Conservation (phyloP, 2,888 invertebrate species). For the Troglohyphantes excavatus region DNA sequence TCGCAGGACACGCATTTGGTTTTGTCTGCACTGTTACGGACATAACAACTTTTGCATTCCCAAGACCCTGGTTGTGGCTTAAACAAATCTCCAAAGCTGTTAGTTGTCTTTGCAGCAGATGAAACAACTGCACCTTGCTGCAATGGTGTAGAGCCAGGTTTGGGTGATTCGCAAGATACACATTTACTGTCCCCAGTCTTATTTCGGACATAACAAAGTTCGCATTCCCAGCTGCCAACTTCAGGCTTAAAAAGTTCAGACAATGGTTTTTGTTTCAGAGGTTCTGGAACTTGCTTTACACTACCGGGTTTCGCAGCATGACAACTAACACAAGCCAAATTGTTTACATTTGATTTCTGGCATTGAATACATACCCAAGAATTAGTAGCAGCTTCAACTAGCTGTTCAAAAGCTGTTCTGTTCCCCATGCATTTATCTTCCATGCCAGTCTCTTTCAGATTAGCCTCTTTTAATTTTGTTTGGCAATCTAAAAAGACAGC, state of each 20-base stretch:
- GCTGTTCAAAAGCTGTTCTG: slow-evolving; percentile 42
- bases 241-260: slow-evolving; percentile 84
- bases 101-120: background rate
- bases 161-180: slow-evolving; percentile 84
- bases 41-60: slow-evolving; percentile 87
- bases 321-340: slow-evolving; percentile 45
- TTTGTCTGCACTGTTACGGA: slow-evolving; percentile 85
- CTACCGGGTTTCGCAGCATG: slow-evolving; percentile 83
- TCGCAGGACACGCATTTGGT: slow-evolving; percentile 84
- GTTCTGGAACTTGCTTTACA: background rate
- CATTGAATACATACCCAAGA: slow-evolving; percentile 65
- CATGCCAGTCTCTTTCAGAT: background rate
- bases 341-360: slow-evolving; percentile 37
- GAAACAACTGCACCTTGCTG: slow-evolving; percentile 18
- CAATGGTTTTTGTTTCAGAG: slow-evolving; percentile 77
- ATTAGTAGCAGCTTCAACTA: slow-evolving; percentile 14
- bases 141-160: slow-evolving; percentile 68
- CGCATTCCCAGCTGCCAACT: slow-evolving; percentile 87
- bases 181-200: slow-evolving; percentile 84
- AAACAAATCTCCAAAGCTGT: slow-evolving; percentile 83
- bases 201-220: slow-evolving; percentile 87
- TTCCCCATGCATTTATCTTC: slow-evolving; percentile 46
- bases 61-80: slow-evolving; percentile 86
- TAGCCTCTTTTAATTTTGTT: background rate
- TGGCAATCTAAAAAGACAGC: slow-evolving; percentile 76